Percentiles rank a stretch among this genome's conserved stretches.
Evolutionary conservation across 2,888 invertebrate species (phyloP).

Genomic region (Hanleya hanleyi): DNA sequence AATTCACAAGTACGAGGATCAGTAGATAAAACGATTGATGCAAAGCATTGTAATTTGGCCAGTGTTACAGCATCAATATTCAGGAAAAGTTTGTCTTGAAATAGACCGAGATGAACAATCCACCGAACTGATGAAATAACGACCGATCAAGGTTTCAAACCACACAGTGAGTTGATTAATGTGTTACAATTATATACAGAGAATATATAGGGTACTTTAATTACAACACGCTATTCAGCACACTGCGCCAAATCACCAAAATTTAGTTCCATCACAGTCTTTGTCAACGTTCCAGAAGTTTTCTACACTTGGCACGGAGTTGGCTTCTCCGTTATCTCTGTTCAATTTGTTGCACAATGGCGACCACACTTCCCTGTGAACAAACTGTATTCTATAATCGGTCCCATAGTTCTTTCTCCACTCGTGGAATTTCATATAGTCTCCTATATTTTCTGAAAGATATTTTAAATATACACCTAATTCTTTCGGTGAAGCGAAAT

Average conservation of each 20-base stretch:
- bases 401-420: neutral
- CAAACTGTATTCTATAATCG: neutral
- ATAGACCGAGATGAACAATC: too few relatives aligned
- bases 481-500: neutral
- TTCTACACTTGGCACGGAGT: neutral
- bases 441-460: neutral
- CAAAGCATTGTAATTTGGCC: too few relatives aligned
- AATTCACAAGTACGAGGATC: too few relatives aligned
- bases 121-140: too few relatives aligned
- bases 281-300: neutral
- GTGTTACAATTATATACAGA: too few relatives aligned
- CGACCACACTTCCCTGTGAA: neutral
- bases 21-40: too few relatives aligned
- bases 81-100: too few relatives aligned
- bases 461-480: neutral
- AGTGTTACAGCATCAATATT: too few relatives aligned
- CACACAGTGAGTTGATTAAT: too few relatives aligned
- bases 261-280: neutral
- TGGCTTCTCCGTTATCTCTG: neutral
- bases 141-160: too few relatives aligned
- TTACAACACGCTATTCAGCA: too few relatives aligned
- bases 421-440: conserved; percentile 5
- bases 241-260: neutral
- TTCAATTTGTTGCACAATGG: conserved; percentile 2
- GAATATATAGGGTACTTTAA: too few relatives aligned